Evolutionary conservation across 2,797 vertebrate species (phyloP), one percentile per base, ranked within the genome.

Genomic region (Chaunax sp.): DNA sequence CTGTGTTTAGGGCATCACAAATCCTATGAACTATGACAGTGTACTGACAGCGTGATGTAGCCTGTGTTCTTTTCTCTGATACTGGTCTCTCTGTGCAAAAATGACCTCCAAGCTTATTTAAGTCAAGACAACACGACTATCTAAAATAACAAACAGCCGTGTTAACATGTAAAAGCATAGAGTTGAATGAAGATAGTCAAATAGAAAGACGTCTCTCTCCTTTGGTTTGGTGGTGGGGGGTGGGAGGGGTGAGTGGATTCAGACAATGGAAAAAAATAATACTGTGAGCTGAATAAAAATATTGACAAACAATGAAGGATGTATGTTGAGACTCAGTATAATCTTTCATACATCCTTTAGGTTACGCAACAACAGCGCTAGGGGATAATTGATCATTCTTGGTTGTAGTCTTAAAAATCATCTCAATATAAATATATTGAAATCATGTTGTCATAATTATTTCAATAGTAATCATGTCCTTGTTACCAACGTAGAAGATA

Each of bases 1-100:
- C 47, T 14, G 40, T 64, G 56, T 75, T 80, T 56, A 73, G 62
- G 53, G 74, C 28, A 82, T 35, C 43, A 58, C 58, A 64, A 61
- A 69, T 30, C 53, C 51, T 70, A 15, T 54, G 64, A 72, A 77
- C 55, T 45, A 30, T 69, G 55, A 72, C 51, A 65, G 51, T 37
- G 43, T 38, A 54, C 54, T 37, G 47, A 70, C 28, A 60, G 53
- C 2, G 20, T 53, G n/a, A 66, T 52, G 20, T 35, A 20, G 62
- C 51, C 37, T 43, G 13, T 40, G 28, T 7, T 51, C 8, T 56
- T 75, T 44, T 18, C 10, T 74, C 38, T n/a, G 44, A 40, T 22
- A 45, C 2, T 18, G 44, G 50, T 57, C 23, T 53, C 26, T 55
- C 23, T 61, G 30, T 20, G 12, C 15, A 62, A 5, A 3, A 45